Conservation (phyloP, 2,888 invertebrate genomes). For the Drosophila austrosaltans region DNA sequence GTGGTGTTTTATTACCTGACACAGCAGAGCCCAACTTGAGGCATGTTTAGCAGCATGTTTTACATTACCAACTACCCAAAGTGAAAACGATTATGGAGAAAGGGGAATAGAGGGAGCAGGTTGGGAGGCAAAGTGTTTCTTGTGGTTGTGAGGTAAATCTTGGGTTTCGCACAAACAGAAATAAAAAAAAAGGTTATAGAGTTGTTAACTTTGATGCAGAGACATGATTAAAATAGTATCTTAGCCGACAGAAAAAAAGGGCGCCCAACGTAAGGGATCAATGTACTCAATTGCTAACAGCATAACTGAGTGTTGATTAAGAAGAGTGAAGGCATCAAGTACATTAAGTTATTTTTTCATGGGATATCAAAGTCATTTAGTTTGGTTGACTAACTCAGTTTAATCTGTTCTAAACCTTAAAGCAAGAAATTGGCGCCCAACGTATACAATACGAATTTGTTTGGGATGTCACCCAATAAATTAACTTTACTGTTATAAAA, state of each 20-base stretch:
- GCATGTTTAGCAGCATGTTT: conserved; percentile 65
- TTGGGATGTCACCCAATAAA: no score
- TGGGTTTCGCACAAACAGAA: conserved; percentile 1
- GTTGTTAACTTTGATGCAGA: conserved; percentile 2
- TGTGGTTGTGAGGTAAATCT: conserved; percentile 4
- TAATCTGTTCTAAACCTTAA: no score
- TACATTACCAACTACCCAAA: conserved; percentile 44
- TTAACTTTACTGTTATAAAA: no score
- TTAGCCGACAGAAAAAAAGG: neutral
- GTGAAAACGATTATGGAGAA: neutral
- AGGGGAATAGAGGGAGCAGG: neutral
- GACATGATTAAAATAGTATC: conserved; percentile 1
- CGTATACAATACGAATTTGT: no score
- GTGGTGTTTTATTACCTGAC: conserved; percentile 74
- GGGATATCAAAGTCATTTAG: no score
- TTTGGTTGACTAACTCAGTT: no score
- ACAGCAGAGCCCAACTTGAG: conserved; percentile 34
- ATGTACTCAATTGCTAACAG: neutral
- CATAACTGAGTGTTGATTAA: neutral
- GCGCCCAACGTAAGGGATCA: neutral
- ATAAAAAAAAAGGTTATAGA: neutral
- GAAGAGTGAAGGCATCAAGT: neutral
- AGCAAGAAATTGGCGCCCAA: no score
- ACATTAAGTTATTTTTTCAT: neutral
- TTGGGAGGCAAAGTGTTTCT: neutral